A percentile compares a stretch with the other conserved stretches of the same genome.
phyloP scores from a whole-genome alignment of 2,113 vertebrate genomes.

The Natator depressus region DNA sequence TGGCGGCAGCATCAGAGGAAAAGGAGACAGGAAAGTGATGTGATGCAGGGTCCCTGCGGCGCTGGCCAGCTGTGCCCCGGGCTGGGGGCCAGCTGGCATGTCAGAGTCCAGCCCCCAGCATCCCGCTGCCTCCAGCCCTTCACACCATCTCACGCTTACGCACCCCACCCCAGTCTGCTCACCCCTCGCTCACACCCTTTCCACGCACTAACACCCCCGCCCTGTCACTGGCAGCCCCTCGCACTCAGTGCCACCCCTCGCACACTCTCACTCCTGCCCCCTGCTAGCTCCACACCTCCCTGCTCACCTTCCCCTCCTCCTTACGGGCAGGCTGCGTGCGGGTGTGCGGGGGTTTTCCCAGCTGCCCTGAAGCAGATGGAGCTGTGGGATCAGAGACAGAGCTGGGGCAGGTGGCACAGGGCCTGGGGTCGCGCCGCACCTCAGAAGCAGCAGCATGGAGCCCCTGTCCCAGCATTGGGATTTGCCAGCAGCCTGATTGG shows the following conservation, averaged over 20 bases:
- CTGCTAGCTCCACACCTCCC: too few relatives aligned
- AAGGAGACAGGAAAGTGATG: background rate
- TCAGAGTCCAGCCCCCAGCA: background rate
- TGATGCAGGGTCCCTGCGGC: background rate
- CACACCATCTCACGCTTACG: background rate
- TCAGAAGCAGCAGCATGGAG: background rate
- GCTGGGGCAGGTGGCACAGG: background rate
- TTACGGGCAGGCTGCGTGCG: background rate
- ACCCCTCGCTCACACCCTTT: background rate
- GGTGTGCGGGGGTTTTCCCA: too few relatives aligned
- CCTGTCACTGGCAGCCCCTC: background rate
- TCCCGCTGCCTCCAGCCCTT: background rate
- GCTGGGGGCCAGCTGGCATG: background rate
- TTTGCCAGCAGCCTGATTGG: background rate
- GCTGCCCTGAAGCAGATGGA: background rate
- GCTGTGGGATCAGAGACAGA: background rate
- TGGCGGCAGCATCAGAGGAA: background rate
- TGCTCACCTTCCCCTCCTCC: background rate
- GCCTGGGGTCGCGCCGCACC: background rate
- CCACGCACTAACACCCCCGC: background rate
- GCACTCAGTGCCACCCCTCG: too few relatives aligned
- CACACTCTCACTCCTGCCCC: background rate
- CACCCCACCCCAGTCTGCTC: background rate
- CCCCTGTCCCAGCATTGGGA: background rate
- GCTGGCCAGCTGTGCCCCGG: background rate